A percentile compares a stretch with the other conserved stretches of the same genome.
Evolutionary conservation across 2,113 vertebrate species (phyloP).

Genomic region (Lepidothrix coronata): DNA sequence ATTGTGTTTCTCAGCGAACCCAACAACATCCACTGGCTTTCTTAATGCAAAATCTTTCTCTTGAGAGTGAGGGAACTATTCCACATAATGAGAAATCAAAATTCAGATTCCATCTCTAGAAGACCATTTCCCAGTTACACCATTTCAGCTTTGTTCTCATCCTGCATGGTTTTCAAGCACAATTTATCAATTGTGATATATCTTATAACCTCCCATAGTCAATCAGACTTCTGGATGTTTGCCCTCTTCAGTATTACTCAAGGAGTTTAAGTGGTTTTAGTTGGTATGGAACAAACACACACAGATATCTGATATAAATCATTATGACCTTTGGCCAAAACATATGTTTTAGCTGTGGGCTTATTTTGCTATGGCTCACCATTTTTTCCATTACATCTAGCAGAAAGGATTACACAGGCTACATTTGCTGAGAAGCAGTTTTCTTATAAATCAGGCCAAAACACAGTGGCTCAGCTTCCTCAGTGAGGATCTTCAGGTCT

Average conservation of each 20-base stretch:
- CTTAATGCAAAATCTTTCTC: background rate
- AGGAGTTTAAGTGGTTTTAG: background rate
- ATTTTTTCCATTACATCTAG: background rate
- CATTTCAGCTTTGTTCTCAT: background rate
- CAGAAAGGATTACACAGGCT: background rate
- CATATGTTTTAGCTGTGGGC: background rate
- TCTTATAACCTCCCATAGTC: background rate
- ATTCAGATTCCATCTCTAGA: background rate
- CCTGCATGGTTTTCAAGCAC: background rate
- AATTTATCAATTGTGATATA: background rate
- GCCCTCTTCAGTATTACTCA: background rate
- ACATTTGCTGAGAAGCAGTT: background rate
- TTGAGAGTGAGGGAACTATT: background rate
- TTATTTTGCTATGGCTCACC: background rate
- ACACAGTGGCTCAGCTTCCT: background rate
- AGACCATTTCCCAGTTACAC: background rate
- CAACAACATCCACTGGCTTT: background rate
- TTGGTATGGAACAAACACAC: background rate
- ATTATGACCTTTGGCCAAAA: background rate
- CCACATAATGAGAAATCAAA: background rate
- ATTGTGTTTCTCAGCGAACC: background rate
- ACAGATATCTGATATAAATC: background rate
- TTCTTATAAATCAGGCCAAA: background rate
- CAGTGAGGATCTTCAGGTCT: slow-evolving; percentile 14
- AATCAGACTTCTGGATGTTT: background rate